Percentiles rank a stretch among this genome's conserved stretches.
Evolutionary conservation across 2,113 vertebrate genomes (phyloP).

Genomic region (Thamnophis sirtalis): DNA sequence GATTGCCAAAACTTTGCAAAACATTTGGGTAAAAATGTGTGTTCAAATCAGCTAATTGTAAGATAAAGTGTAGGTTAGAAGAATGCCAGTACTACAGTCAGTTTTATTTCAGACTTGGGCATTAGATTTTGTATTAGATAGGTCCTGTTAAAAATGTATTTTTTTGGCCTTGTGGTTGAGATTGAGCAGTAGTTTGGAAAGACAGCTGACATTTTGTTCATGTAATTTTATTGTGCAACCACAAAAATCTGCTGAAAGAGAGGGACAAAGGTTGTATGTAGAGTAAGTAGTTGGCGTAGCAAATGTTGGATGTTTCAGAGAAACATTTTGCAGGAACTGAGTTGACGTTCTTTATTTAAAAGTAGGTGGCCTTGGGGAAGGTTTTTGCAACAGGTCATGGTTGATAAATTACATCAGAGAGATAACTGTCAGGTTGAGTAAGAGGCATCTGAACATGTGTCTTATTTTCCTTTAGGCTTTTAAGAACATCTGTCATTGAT

Average conservation of each 20-base stretch:
- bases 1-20: background rate
- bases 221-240: background rate
- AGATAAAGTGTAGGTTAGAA: background rate
- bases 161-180: background rate
- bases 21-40: background rate
- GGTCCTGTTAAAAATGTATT: background rate
- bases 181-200: background rate
- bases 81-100: background rate
- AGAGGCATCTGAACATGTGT: constrained; percentile 4
- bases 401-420: constrained; percentile 14
- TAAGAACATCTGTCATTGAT: background rate
- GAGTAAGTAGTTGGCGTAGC: background rate
- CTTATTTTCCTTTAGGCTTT: constrained; percentile 5
- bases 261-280: background rate
- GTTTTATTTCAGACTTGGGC: background rate
- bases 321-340: background rate
- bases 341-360: background rate
- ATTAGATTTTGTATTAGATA: background rate
- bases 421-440: background rate
- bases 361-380: background rate
- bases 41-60: background rate
- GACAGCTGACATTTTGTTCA: background rate
- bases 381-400: background rate
- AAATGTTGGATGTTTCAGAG: background rate
- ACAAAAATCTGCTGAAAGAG: background rate